Evolutionary conservation across 2,888 invertebrate genomes (phyloP), one percentile per base, ranked within the genome.

Genomic region (Augiades crinisus): DNA sequence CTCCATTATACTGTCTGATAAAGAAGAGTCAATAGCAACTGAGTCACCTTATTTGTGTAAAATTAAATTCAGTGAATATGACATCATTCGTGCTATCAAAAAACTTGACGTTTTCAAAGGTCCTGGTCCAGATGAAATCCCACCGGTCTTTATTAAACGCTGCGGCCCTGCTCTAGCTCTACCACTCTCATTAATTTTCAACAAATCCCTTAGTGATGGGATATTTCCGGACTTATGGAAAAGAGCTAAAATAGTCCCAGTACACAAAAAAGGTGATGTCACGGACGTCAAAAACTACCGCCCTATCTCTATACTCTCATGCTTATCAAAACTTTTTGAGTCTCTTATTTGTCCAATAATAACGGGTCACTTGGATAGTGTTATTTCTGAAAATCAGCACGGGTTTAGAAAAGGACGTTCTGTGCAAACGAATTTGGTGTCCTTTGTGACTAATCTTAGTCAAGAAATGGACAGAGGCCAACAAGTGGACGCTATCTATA

Each of bases 121-220:
- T 7, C 47, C 54, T 34, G 54, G 47, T 0, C 44, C 44, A 3
- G 54, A 54, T 27, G 31, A 27, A 4, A 54, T 54, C 7, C 53
- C 53, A 3, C 45, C 53, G 0, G 12, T 53, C 12, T 53, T 47
- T 36, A 14, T 47, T 3, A 53, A 47, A 13, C 36, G 33, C 1
- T 43, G 41, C 10, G 37, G n/a, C 0, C 3, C 14, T 14, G 21
- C 33, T 45, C 49, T 54, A 22, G 47, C 40, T 2, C 21, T 19
- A 19, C 49, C 77, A 3, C 13, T 45, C 0, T 34, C 30, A 5
- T 24, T 55, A 0, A 52, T 59, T 10, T 56, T 51, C 10, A 55
- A 58, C 34, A 12, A 40, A 2, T 55, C 56, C 6, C 21, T 54
- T 1, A 8, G 13, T 2, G 40, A 47, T 17, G 56, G 57, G 0